Evolutionary conservation across 2,113 vertebrate genomes (phyloP).

Genomic region (Mormyrus lacerda): DNA sequence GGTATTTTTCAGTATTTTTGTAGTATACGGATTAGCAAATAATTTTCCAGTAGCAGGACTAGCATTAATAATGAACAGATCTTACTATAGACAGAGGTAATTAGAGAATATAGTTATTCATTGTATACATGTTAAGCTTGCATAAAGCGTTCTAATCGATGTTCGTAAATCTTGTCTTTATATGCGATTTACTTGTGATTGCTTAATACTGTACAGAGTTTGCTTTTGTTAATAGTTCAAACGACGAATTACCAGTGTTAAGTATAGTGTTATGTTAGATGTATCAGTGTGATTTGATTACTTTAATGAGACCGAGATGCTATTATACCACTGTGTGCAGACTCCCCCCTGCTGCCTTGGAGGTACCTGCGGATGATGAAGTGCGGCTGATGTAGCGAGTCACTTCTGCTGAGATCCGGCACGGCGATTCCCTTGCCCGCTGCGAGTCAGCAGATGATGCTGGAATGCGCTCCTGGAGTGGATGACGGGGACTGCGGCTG

Average conservation of each 20-base stretch:
- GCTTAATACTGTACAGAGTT: neutral
- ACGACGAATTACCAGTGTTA: neutral
- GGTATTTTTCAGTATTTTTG: neutral
- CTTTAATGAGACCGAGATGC: neutral
- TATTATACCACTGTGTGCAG: neutral
- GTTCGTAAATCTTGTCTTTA: neutral
- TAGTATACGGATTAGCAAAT: neutral
- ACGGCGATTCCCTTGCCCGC: neutral
- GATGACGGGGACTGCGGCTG: conserved; percentile 36
- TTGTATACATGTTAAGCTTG: neutral
- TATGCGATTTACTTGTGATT: neutral
- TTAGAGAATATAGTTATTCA: neutral
- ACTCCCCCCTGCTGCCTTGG: neutral
- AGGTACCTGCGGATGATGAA: neutral
- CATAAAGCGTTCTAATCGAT: neutral
- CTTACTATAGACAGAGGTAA: neutral
- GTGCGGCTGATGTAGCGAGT: neutral
- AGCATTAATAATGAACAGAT: neutral
- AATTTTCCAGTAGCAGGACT: neutral
- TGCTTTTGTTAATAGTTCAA: neutral
- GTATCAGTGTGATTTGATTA: neutral
- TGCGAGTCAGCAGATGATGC: conserved; percentile 14
- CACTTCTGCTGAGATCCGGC: neutral
- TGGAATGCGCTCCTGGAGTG: neutral
- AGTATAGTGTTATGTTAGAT: neutral